Base-by-base conservation (phyloP, 2,888 invertebrate species). In the Noctua janthina region DNA sequence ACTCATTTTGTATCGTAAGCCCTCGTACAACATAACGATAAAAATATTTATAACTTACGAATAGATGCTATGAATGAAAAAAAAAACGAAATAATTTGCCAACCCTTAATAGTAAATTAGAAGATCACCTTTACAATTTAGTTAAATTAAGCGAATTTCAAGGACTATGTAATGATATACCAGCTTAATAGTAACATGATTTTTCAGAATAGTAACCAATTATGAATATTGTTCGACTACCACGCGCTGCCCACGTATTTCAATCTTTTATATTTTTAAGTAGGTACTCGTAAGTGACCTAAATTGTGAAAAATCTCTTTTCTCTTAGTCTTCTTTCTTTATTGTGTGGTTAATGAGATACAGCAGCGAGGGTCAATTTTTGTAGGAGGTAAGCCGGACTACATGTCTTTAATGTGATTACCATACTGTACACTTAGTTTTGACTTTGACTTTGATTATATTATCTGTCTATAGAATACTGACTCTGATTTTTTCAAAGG, bases 181-280 rank as follows among this genome's bases (percentile, higher is more conserved):
- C 49, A 49, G 49, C 7, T 49, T 49, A 13, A 15, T 15, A 49
- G 15, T 49, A 62, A 6, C 29, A 49, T 23, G 23, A 49, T 56
- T 20, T 66, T 35, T 62, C 62, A 35, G 35, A 20, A 68, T n/a
- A 35, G 29, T 15, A 35, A n/a, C 7, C 13, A 70, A 76, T 67
- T 72, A 76, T n/a, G n/a, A 59, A 73, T 68, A 59, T 56, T 69
- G 7, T 20, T 68, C 13, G 1, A n/a, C 59, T 39, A 77, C 82
- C 59, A 82, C 71, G 23, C 39, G 51, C 70, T 15, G 17, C 86
- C 70, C n/a, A 74, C 64, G 56, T 73, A 39, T 20, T 62, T 39
- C 15, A 59, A 49, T 13, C 39, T 59, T 51, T 43, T 56, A 8
- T 68, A 62, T 11, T 56, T 39, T 51, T n/a, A 7, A 2, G 23